phyloP scores from a whole-genome alignment of 2,888 invertebrate genomes.

The Andrena dorsata region DNA sequence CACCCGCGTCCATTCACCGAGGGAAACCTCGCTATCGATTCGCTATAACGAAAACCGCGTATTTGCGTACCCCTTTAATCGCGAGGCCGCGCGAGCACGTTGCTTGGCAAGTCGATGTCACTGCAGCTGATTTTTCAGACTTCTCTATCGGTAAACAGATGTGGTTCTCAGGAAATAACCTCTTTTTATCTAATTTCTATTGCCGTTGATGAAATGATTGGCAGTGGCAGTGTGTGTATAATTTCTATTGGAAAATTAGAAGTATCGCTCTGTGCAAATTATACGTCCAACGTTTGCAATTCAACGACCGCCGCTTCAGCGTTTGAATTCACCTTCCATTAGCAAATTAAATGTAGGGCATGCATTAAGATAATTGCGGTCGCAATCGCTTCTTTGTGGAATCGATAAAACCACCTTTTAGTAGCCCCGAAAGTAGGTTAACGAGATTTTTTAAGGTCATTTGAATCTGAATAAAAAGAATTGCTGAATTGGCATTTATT shows the following conservation, averaged over 20 bases:
- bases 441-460: no score
- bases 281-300: no score
- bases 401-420: slow-evolving; percentile 30
- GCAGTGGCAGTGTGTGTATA: no score
- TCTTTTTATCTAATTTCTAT: no score
- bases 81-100: slow-evolving; percentile 13
- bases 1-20: slow-evolving; percentile 1
- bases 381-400: slow-evolving; percentile 2
- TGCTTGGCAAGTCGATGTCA: neutral
- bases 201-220: no score
- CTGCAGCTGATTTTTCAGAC: neutral
- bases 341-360: neutral
- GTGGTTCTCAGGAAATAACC: neutral
- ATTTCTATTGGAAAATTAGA: no score
- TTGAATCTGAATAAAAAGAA: no score
- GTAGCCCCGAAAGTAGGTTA: slow-evolving; percentile 42
- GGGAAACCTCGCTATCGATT: slow-evolving; percentile 49
- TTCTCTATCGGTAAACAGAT: neutral
- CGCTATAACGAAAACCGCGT: slow-evolving; percentile 22
- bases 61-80: slow-evolving; percentile 25
- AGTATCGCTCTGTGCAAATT: no score
- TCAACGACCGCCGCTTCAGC: no score
- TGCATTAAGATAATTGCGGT: slow-evolving; percentile 16
- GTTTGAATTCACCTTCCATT: neutral
- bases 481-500: no score